Percentiles rank a stretch among this genome's conserved stretches.
These are phyloP conservation scores for Cordilura impudica DNA, from an alignment of 2,888 invertebrate genomes.

Conservation along the genomic window DNA sequence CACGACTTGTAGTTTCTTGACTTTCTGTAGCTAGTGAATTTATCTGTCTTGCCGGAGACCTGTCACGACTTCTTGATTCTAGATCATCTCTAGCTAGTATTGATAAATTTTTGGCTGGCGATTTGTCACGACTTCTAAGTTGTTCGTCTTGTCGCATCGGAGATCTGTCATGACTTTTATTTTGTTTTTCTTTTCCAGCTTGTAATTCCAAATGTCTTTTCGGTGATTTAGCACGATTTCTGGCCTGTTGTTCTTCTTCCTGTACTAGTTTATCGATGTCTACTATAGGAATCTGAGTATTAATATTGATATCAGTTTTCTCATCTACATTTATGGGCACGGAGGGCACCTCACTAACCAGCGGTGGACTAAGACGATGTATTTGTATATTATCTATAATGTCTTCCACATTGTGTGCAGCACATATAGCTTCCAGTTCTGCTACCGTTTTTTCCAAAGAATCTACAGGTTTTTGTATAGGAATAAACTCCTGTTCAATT, in stretches of 20 bases:
- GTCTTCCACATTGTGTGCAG: slow-evolving; percentile 70
- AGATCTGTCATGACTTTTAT: not conserved
- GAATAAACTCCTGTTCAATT: not conserved
- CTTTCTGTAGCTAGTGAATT: not conserved
- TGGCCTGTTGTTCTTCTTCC: slow-evolving; percentile 66
- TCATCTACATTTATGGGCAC: slow-evolving; percentile 68
- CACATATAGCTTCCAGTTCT: slow-evolving; percentile 68
- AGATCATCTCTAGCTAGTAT: not conserved
- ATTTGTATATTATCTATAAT: slow-evolving; percentile 72
- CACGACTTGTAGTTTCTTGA: not conserved
- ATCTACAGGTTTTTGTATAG: slow-evolving; percentile 46
- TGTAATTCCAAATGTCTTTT: slow-evolving; percentile 3
- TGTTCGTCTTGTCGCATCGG: not conserved
- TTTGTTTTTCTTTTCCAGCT: not conserved
- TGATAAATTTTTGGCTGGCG: too few species aligned
- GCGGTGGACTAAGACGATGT: slow-evolving; percentile 71
- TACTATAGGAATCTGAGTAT: slow-evolving; percentile 66
- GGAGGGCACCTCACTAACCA: slow-evolving; percentile 67
- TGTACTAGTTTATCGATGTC: slow-evolving; percentile 69
- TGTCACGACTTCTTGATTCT: not conserved
- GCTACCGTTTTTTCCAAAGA: slow-evolving; percentile 69
- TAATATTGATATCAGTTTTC: slow-evolving; percentile 71
- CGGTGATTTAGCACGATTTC: slow-evolving; percentile 42
- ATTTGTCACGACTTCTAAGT: too few species aligned
- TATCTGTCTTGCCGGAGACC: not conserved